These are phyloP conservation scores for Lithophane ornitopus DNA, from an alignment of 2,888 invertebrate species.

Conservation along the genomic window DNA sequence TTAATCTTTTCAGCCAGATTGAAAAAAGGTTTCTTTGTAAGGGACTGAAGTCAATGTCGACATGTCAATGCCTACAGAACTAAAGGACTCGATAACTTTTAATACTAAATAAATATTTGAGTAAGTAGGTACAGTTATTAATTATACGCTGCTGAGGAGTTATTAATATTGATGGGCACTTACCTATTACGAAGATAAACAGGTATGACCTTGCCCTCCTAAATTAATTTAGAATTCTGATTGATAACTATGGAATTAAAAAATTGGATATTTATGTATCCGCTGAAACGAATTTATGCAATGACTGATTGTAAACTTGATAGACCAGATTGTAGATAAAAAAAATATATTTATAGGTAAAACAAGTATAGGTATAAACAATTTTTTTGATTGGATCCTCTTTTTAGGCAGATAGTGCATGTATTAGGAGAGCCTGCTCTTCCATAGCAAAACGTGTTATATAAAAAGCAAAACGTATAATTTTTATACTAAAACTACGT, in stretches of 20 bases:
- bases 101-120: constrained; percentile 26
- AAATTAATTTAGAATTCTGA: constrained; percentile 14
- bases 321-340: too few species aligned
- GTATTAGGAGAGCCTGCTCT: too few species aligned
- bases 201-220: neutral
- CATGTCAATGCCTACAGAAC: neutral
- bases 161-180: constrained; percentile 42
- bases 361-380: too few species aligned
- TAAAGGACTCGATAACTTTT: constrained; percentile 25
- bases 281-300: neutral
- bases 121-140: constrained; percentile 5
- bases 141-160: constrained; percentile 17
- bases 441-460: too few species aligned
- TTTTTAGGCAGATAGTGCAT: too few species aligned
- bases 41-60: neutral
- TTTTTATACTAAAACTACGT: too few species aligned
- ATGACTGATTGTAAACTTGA: neutral
- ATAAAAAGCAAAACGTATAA: too few species aligned
- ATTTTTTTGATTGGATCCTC: too few species aligned
- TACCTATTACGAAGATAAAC: constrained; percentile 23
- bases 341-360: too few species aligned
- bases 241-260: neutral
- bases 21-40: neutral
- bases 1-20: constrained; percentile 2
- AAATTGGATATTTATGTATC: neutral